Base-by-base conservation (phyloP, 2,797 vertebrate genomes). In the Cirrhinus mrigala region DNA sequence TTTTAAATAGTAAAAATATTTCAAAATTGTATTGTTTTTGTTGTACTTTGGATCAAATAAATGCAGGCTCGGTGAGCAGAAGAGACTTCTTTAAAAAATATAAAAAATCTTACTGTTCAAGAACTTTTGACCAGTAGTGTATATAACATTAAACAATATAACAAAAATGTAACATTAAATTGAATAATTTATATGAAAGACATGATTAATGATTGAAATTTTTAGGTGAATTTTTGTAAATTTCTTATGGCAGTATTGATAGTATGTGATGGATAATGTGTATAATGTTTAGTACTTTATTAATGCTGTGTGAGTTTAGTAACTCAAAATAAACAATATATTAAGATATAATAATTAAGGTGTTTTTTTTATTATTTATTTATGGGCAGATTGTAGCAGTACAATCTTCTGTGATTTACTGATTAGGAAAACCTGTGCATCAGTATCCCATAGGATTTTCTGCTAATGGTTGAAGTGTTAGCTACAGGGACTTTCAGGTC, bases 401-500 rank as follows among this genome's bases (percentile, higher is more conserved):
- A 33, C n/a, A 66, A 33, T 33, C 18, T 77, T 71, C 33, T 54
- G 6, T 46, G 6, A 68, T 44, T 44, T 16, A 7, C 18, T 74
- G 54, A 27, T 70, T 73, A 29, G 16, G 4, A 46, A 75, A 79
- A 24, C 37, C 52, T 27, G 14, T 81, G 69, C 66, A 74, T n/a
- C 52, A 46, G 12, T 79, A 22, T 44, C 37, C 75, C 64, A 68
- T 29, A 24, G n/a, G 29, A 66, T 18, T 33, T 79, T 50, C 16
- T 74, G 15, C 83, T 80, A 81, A 83, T 62, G 52, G 22, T 64
- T 74, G 79, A 86, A 76, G 62, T 81, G 81, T 84, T 81, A 66
- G 81, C 86, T 70, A 80, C 81, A 71, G 81, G 81, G 79, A 81
- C 81, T 52, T 81, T 90, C 52, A 87, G 88, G 83, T 88, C 87